Evolutionary conservation across 2,797 vertebrate genomes (phyloP).

Genomic region (Premnoplex brunnescens): DNA sequence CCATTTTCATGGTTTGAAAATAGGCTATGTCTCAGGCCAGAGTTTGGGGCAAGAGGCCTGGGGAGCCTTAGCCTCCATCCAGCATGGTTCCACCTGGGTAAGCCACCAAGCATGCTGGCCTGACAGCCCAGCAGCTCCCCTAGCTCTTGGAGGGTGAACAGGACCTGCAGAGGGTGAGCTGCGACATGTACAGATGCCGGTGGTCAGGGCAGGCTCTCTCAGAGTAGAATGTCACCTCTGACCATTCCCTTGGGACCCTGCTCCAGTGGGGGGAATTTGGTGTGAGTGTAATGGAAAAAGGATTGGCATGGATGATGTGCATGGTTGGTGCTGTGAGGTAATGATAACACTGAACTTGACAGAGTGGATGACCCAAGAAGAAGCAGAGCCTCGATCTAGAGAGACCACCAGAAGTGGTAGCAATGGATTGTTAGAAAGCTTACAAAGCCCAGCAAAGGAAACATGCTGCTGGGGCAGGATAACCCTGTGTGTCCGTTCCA

Average conservation of each 20-base stretch:
- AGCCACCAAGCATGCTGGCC: background rate
- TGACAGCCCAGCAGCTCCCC: background rate
- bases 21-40: background rate
- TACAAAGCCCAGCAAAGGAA: background rate
- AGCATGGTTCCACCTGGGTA: background rate
- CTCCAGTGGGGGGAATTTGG: accelerated
- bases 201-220: background rate
- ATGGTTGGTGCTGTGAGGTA: background rate
- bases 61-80: background rate
- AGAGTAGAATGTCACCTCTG: background rate
- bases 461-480: accelerated
- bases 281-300: background rate
- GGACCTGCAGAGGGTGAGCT: background rate
- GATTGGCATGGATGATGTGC: accelerated
- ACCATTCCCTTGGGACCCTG: background rate
- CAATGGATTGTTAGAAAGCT: background rate
- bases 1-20: background rate
- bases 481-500: background rate
- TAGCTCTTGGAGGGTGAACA: background rate
- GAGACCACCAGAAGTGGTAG: background rate
- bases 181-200: background rate
- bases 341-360: accelerated
- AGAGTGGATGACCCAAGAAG: background rate
- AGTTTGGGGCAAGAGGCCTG: background rate
- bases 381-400: background rate